Evolutionary conservation across 2,888 invertebrate species (phyloP).

Genomic region (Drosophila nigricruria): DNA sequence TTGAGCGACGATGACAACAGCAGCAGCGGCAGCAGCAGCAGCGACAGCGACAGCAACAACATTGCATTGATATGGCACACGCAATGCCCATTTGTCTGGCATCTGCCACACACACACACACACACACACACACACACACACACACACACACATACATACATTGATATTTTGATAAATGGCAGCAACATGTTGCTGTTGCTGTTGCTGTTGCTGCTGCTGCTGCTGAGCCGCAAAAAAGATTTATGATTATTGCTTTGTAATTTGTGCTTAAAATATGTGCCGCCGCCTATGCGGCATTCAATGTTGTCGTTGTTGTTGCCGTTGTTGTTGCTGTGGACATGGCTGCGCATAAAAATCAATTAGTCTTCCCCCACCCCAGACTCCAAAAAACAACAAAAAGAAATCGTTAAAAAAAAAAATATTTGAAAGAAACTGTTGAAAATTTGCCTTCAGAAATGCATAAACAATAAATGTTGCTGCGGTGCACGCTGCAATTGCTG

Average conservation of each 20-base stretch:
- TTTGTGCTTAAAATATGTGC: conserved; percentile 80
- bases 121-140: too few species aligned
- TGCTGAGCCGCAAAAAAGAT: conserved; percentile 77
- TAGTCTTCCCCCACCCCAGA: conserved; percentile 41
- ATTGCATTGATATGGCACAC: conserved; percentile 69
- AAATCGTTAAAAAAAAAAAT: not conserved
- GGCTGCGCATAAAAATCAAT: conserved; percentile 74
- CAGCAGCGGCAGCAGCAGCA: conserved; percentile 27
- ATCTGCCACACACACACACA: conserved; percentile 62
- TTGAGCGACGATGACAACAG: conserved; percentile 66
- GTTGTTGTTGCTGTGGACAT: conserved; percentile 37
- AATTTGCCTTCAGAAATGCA: conserved; percentile 46
- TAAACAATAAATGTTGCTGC: conserved; percentile 68
- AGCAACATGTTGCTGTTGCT: conserved; percentile 72
- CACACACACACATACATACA: conserved; percentile 24
- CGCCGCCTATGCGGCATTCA: conserved; percentile 63
- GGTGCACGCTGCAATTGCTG: conserved; percentile 42
- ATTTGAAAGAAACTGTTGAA: conserved; percentile 26
- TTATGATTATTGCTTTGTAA: conserved; percentile 80
- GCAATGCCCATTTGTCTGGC: conserved; percentile 75
- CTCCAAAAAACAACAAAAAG: not conserved
- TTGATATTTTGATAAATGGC: conserved; percentile 73
- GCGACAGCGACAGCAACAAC: conserved; percentile 37
- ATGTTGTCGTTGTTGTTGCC: conserved; percentile 33
- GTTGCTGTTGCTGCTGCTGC: conserved; percentile 32